Conservation (phyloP, 2,797 vertebrate genomes). For the Pseudochirops corinnae region DNA sequence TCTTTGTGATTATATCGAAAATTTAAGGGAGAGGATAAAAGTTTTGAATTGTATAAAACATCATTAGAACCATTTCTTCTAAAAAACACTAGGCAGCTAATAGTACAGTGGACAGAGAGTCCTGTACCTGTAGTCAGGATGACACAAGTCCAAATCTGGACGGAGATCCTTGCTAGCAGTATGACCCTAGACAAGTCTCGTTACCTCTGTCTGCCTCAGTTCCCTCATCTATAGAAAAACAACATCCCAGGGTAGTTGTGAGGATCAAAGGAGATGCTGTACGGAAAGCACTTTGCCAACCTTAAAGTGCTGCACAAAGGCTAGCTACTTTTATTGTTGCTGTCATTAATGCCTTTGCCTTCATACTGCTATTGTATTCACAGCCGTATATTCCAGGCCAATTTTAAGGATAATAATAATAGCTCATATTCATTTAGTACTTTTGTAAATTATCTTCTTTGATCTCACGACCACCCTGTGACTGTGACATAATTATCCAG, state of each 20-base stretch:
- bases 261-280: constrained; percentile 17
- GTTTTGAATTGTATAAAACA: too few species aligned
- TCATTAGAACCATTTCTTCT: too few species aligned
- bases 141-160: background rate
- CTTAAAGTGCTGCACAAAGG: background rate
- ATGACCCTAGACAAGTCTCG: too few species aligned
- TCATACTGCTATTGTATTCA: background rate
- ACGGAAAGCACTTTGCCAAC: background rate
- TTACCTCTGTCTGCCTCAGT: too few species aligned
- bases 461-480: background rate
- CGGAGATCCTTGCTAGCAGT: too few species aligned
- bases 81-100: too few species aligned
- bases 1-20: too few species aligned
- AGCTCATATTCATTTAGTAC: background rate
- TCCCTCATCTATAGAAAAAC: background rate
- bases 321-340: background rate
- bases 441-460: background rate
- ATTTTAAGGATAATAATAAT: background rate
- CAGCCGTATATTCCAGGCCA: background rate
- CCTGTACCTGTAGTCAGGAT: too few species aligned
- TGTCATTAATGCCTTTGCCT: background rate
- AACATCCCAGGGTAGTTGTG: background rate
- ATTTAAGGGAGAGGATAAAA: too few species aligned
- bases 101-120: too few species aligned
- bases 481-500: background rate